Percentiles rank a stretch among this genome's conserved stretches.
Evolutionary conservation across 2,888 invertebrate species (phyloP).

Genomic region (Baccha elongata): DNA sequence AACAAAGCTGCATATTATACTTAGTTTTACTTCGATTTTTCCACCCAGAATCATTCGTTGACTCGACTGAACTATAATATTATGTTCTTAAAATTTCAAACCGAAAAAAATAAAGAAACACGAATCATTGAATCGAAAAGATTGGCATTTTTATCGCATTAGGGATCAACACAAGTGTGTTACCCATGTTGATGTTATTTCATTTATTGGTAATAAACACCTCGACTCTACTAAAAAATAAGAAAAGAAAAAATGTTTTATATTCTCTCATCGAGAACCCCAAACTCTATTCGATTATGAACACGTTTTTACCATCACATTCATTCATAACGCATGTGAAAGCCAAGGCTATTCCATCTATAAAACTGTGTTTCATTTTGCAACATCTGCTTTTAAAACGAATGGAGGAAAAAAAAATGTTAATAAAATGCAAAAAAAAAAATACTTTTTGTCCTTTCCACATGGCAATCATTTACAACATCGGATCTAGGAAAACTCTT

Average conservation of each 20-base stretch:
- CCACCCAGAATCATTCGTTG: too few species aligned
- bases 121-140: conserved; percentile 64
- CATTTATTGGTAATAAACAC: conserved; percentile 23
- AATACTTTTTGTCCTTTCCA: too few species aligned
- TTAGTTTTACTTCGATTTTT: too few species aligned
- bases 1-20: too few species aligned
- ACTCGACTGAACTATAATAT: too few species aligned
- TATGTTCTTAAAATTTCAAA: neutral
- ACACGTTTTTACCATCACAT: conserved; percentile 72
- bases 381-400: conserved; percentile 61
- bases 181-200: conserved; percentile 10
- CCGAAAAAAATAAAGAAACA: neutral
- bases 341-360: conserved; percentile 20
- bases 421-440: conserved; percentile 28
- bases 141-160: conserved; percentile 67
- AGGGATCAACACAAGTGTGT: conserved; percentile 53
- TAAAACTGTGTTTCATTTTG: neutral
- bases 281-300: conserved; percentile 49
- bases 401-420: conserved; percentile 30
- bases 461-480: neutral
- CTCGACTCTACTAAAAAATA: neutral
- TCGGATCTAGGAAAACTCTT: too few species aligned
- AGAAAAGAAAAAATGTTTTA: conserved; percentile 17
- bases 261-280: conserved; percentile 16
- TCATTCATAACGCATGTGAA: conserved; percentile 64